Evolutionary conservation across 2,797 vertebrate genomes (phyloP), one percentile per base, ranked within the genome.

Genomic region (Meriones psammophilus): DNA sequence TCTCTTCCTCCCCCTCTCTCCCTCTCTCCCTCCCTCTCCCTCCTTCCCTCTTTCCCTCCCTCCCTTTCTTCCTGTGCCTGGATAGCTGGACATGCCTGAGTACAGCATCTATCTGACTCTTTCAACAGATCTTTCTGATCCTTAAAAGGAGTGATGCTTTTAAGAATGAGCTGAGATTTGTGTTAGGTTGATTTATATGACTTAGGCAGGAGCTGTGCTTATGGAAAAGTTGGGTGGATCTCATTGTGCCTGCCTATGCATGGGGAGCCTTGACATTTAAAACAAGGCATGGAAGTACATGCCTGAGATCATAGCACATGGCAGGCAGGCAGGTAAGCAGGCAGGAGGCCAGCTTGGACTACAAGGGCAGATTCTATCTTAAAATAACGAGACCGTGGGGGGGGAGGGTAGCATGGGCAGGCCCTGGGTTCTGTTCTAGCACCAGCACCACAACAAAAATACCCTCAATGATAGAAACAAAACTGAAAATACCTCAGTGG

Each of bases 61-160:
- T 10, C 1, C 2, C 50, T 10, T 50, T 9, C 50, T 10, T 50
- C 50, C 58, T 64, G 58, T 10, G 4, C n/a, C 58, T 28, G 36
- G 58, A 58, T 5, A 83, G 58, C 39, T 76, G 80, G 14, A 17
- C 22, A 54, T 36, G 69, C 30, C 15, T 24, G 1, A 20, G 39
- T 58, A 12, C 30, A 42, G 56, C 1, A 36, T 76, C 87, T 74
- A 12, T 8, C 15, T 36, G 22, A 76, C 12, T 39, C 71, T 93
- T 86, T 79, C 77, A 42, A 66, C 6, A 71, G n/a, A 28, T 42
- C 66, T 79, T 79, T 93, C 77, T 84, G 54, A 87, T 77, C 20
- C 36, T 88, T 73, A 71, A 36, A 60, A 84, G 36, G 88, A 95
- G 28, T 58, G 68, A 89, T 79, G 28, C 69, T 87, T 91, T 89